Evolutionary conservation across 2,888 invertebrate species (phyloP), one percentile per base, ranked within the genome.

Genomic region (Pediacus dermestoides): DNA sequence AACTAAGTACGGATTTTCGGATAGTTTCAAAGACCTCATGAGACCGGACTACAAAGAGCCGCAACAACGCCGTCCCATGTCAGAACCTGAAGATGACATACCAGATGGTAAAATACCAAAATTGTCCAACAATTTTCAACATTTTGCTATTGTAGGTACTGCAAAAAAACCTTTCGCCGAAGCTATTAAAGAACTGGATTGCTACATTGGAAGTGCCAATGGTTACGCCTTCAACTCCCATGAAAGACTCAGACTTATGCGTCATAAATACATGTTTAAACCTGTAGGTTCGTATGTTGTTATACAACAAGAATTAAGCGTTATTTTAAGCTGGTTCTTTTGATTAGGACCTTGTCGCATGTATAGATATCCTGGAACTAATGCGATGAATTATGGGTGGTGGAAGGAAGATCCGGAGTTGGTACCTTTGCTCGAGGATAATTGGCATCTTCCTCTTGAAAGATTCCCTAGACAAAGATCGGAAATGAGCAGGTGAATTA

Each of bases 191-290:
- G 57, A 69, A 26, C 64, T 75, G 9, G 77, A 76, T 52, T 63
- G 71, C 37, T 75, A 75, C 41, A 60, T 74, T 26, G 74, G 75
- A 11, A 65, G 68, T 56, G 73, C 73, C 1, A 73, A 78, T 61
- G 77, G 77, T 14, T 76, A 74, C 48, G 68, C 76, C 1, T 77
- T 76, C 48, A 73, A 72, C 31, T 76, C 76, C 1, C 60, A 58
- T 30, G 65, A 70, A 46, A 67, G 74, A 52, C 67, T 75, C 46
- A 58, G 45, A 2, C 71, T 65, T 58, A 75, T 75, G 74, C 72
- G 74, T 48, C 64, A 65, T 16, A 77, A 75, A 55, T 73, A 73
- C 12, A 65, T 74, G 4, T 61, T 73, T n/a, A 74, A 76, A 55
- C 74, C 76, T n/a, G 64, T 72, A 27, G 66, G 64, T 48, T 23